Conservation (phyloP, 2,888 invertebrate species). For the Chrysodeixis includens region DNA sequence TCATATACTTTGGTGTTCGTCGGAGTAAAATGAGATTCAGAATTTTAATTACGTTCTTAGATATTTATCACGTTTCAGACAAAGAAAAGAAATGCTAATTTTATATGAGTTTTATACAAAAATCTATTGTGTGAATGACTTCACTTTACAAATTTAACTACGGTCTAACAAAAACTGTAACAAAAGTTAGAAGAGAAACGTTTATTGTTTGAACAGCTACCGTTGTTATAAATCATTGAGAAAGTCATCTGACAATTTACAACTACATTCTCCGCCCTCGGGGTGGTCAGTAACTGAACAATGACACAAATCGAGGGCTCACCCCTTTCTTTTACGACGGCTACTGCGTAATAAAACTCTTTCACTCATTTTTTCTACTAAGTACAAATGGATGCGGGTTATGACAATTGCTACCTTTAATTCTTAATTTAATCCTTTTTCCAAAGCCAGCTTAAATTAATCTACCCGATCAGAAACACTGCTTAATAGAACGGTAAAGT, state of each 20-base stretch:
- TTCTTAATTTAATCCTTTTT: conserved; percentile 28
- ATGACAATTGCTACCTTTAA: conserved; percentile 29
- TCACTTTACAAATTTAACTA: conserved; percentile 35
- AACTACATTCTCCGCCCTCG: conserved; percentile 68
- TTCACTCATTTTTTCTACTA: conserved; percentile 60
- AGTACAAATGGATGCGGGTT: conserved; percentile 55
- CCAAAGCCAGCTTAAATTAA: conserved; percentile 31
- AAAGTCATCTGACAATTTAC: conserved; percentile 68
- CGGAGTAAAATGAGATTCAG: conserved; percentile 46
- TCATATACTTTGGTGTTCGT: conserved; percentile 45
- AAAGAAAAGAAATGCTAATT: conserved; percentile 54
- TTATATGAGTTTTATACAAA: conserved; percentile 47
- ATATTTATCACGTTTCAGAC: conserved; percentile 44
- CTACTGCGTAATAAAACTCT: conserved; percentile 83
- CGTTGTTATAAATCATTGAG: conserved; percentile 72
- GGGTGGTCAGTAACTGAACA: conserved; percentile 72
- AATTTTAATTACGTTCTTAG: conserved; percentile 55
- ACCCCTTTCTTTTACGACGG: conserved; percentile 77
- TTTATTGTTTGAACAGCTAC: conserved; percentile 66
- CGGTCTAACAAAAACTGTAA: conserved; percentile 46
- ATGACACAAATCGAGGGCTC: conserved; percentile 64
- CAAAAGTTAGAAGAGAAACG: conserved; percentile 44
- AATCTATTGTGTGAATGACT: conserved; percentile 42
- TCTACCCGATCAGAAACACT: conserved; percentile 14
- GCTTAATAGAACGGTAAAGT: conserved; percentile 7